Evolutionary conservation across 2,113 vertebrate species (phyloP), one percentile per base, ranked within the genome.

Genomic region (Aviceda subcristata): DNA sequence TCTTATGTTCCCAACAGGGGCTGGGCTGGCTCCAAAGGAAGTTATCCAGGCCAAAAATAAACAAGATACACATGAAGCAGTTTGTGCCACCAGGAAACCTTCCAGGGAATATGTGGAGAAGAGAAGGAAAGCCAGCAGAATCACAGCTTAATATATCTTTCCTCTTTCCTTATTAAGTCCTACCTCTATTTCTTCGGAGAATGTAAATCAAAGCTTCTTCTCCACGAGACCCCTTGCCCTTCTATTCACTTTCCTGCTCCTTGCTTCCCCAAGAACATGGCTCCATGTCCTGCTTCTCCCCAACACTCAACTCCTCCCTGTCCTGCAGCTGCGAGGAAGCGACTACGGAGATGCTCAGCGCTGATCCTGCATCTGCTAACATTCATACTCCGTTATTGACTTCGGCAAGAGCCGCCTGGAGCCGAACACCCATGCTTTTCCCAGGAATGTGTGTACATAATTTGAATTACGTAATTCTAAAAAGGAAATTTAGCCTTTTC

Each of bases 51-150:
- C 96, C 97, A 97, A 90, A 91, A 97, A 86, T 95, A 97, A 97
- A 96, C 92, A 96, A 96, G 94, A 96, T 74, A 86, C 95, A 96
- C 81, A 96, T 97, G 97, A 96, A 91, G 71, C 41, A 66, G 26
- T 80, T 89, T 91, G 78, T 97, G 92, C 95, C 95, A 94, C 93
- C 50, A 94, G 91, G 95, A 96, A 95, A 59, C 38, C 84, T 95
- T 95, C 94, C 96, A 97, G 86, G 79, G 95, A 89, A 56, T 85
- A 87, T 57, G 57, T 26, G 10, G 86, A 30, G 95, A 86, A 88
- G 45, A 69, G 92, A 39, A 85, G 92, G 45, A 77, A 80, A 95
- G 89, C 84, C 89, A 93, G 84, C 62, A 95, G 57, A 87, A 57
- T 50, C 71, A 23, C 2, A 15, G 77, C n/a, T 86, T 83, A 38